Base-by-base conservation (phyloP, 2,113 vertebrate species). In the Colossoma macropomum region DNA sequence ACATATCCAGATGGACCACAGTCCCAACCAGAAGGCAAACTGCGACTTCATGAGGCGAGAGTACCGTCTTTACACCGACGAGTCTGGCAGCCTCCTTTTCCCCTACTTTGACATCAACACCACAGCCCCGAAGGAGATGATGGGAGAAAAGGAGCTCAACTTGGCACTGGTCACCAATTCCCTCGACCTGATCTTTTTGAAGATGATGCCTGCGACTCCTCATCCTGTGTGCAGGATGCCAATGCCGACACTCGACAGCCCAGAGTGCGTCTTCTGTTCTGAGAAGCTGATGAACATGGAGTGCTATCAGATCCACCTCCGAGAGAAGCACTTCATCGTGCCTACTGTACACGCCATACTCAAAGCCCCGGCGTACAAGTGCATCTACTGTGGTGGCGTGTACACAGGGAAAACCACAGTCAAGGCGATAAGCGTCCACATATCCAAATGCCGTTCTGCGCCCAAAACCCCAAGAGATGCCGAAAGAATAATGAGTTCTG, bases 361-460 rank as follows among this genome's bases (percentile, higher is more conserved):
- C 8, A 97, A 97, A 88, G 95, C 96, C 0, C 97, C 98, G 0
- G 97, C 97, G 2, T 99, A 97, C 89, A 98, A 98, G 88, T 99
- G 98, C 87, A 96, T 99, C 85, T 97, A 99, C 93, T 99, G 97
- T 88, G 97, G 96, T 0, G 97, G 98, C 0, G 97, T 99, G 19
- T 99, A 99, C 93, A 97, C 96, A 0, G 97, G 97, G 28, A 98
- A 96, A 66, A 97, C 97, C 91, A 98, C 97, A 0, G 92, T 96
- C 60, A 96, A 97, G 11, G 97, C 98, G 0, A 97, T 99, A 8
- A 95, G 96, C 84, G 94, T 99, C 0, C 97, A 99, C 74, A 88
- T 99, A 81, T 94, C 97, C 81, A 95, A 96, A 23, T 99, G 98
- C 83, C 92, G 96, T 21, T 96, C 96, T 76, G 97, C 96, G 6